Evolutionary conservation across 2,888 invertebrate species (phyloP).

Genomic region (Panopea generosa): DNA sequence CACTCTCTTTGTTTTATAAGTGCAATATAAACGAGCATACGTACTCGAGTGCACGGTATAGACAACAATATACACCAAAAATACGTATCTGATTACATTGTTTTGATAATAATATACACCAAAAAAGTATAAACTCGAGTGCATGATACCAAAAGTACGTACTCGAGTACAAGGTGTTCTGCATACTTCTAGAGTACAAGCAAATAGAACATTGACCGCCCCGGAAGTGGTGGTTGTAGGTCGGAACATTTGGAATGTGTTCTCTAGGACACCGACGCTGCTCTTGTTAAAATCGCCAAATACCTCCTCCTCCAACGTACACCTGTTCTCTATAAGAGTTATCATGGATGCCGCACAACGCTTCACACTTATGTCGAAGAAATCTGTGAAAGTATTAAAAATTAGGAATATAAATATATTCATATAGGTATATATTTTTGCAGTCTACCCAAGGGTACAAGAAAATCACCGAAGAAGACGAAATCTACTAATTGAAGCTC

Average conservation of each 20-base stretch:
- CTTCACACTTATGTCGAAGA: slow-evolving; percentile 37
- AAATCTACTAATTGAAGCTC: no score
- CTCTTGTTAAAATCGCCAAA: slow-evolving; percentile 36
- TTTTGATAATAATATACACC: no score
- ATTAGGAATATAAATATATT: neutral
- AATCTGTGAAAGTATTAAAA: slow-evolving; percentile 7
- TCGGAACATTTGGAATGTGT: slow-evolving; percentile 43
- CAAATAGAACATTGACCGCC: slow-evolving; percentile 35
- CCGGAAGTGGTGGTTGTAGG: slow-evolving; percentile 23
- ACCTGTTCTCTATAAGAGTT: slow-evolving; percentile 21
- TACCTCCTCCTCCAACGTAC: slow-evolving; percentile 36
- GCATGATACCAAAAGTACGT: no score
- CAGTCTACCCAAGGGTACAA: no score
- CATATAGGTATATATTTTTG: no score
- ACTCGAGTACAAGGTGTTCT: slow-evolving; percentile 30
- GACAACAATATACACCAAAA: no score
- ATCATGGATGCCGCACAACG: slow-evolving; percentile 24
- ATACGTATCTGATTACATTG: no score
- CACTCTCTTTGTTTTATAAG: no score
- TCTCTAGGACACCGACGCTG: slow-evolving; percentile 20
- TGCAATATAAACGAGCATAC: no score
- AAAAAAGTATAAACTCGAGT: no score
- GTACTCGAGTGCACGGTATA: no score
- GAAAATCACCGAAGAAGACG: no score
- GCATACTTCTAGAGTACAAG: slow-evolving; percentile 40